Conservation (phyloP, 1,140 invertebrate genomes). For the Pseudomyrmex dendroicus region DNA sequence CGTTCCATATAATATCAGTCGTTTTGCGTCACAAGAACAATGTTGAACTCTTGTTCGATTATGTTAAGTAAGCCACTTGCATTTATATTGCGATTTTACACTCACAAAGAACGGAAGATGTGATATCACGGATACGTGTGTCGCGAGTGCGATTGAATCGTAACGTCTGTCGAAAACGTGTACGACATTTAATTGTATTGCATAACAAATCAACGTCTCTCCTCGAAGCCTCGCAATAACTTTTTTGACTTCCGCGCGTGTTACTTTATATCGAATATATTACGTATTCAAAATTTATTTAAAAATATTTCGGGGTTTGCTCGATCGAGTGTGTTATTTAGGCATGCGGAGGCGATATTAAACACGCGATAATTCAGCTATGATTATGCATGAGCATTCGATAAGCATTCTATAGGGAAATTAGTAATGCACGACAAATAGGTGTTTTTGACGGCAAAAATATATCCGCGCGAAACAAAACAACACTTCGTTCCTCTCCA, state of each 20-base stretch:
- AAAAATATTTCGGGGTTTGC: neutral
- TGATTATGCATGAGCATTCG: constrained; percentile 35
- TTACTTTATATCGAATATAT: neutral
- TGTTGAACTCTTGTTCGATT: constrained; percentile 14
- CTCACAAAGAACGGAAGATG: constrained; percentile 1
- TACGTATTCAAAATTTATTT: neutral
- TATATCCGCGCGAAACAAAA: neutral
- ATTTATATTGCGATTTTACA: neutral
- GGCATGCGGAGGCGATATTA: constrained; percentile 8
- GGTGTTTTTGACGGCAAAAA: neutral
- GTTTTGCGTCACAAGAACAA: neutral
- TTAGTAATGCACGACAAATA: constrained; percentile 14
- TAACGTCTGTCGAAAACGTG: neutral
- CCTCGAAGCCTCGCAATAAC: neutral
- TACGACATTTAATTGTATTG: neutral
- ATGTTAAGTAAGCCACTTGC: neutral
- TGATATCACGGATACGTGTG: neutral
- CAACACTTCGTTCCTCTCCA: neutral
- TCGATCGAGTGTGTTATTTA: neutral
- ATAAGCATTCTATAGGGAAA: constrained; percentile 14
- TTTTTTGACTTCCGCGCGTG: neutral
- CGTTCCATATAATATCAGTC: neutral
- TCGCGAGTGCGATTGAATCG: neutral
- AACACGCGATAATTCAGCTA: neutral
- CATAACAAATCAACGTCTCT: neutral